A percentile compares a stretch with the other conserved stretches of the same genome.
Evolutionary conservation across 2,113 vertebrate species (phyloP).

Genomic region (Globicephala melas): DNA sequence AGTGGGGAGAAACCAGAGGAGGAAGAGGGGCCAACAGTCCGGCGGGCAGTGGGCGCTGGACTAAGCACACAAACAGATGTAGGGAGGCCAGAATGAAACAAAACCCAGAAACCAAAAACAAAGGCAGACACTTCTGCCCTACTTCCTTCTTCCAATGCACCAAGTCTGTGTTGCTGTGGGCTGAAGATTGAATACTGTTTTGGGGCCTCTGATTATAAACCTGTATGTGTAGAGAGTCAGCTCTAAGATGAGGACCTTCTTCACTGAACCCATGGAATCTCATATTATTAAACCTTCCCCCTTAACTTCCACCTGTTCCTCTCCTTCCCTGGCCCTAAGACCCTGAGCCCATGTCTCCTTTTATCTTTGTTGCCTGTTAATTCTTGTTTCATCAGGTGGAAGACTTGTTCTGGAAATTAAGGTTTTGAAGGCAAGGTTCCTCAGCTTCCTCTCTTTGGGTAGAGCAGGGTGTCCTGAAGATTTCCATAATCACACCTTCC

Average conservation of each 20-base stretch:
- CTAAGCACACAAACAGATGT: conserved; percentile 40
- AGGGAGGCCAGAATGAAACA: neutral
- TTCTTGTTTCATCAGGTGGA: conserved; percentile 72
- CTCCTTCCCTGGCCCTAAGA: conserved; percentile 72
- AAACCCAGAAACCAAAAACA: neutral
- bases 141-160: conserved; percentile 69
- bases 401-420: conserved; percentile 53
- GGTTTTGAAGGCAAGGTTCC: neutral
- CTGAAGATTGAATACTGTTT: conserved; percentile 78
- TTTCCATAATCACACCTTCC: neutral
- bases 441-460: neutral
- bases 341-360: conserved; percentile 60
- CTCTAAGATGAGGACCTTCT: conserved; percentile 76
- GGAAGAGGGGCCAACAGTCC: neutral
- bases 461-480: neutral
- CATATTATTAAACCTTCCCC: conserved; percentile 80
- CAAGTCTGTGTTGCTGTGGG: conserved; percentile 73
- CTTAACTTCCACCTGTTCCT: conserved; percentile 77
- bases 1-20: neutral
- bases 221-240: conserved; percentile 74
- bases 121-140: conserved; percentile 10
- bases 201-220: conserved; percentile 75
- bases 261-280: conserved; percentile 75
- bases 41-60: neutral
- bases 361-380: conserved; percentile 76